Base-by-base conservation (phyloP, 2,797 vertebrate genomes). In the Typhlichthys eigenmanni region DNA sequence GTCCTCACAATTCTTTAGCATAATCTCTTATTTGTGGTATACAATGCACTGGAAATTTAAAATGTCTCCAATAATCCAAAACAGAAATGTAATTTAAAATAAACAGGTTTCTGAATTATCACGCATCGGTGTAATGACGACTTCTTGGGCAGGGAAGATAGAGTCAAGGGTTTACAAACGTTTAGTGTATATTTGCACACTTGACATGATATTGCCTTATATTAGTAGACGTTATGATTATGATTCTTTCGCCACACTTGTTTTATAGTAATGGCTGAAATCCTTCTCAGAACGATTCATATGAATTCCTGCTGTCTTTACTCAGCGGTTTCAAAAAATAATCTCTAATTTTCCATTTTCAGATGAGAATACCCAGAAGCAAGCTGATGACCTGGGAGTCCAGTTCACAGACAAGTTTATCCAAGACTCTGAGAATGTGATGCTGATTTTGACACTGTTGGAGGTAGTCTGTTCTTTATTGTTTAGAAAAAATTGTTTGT, bases 341-440 rank as follows among this genome's bases (percentile, higher is more conserved):
- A 47, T 3, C 7, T 16, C 52, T 68, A 0, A 1, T 19, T 71
- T 43, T 62, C 47, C 54, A 58, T 60, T 69, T 38, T 54, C 91
- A 99, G 97, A 99, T 83, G 96, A 99, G 86, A 94, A 89, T 46
- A 76, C 90, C 19, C 92, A 95, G 78, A 96, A 95, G 74, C 95
- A 95, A 74, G 87, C 87, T 0, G 98, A 98, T 67, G 96, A 99
- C 77, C 72, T 97, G 66, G 96, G 96, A 19, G 91, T 91, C 78
- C 95, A 95, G 71, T 99, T 99, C 82, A 96, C 96, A 60, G 96
- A 99, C 65, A 92, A 91, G 51, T 98, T 98, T 76, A 94, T 98
- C 79, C 94, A 98, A 65, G 95, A 98, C 48, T 88, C 92, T 9
- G 97, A 99, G 71, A 96, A 98, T 3, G 74, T 99, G 74, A 97